phyloP scores from a whole-genome alignment of 2,797 vertebrate species.

The Bucorvus abyssinicus region DNA sequence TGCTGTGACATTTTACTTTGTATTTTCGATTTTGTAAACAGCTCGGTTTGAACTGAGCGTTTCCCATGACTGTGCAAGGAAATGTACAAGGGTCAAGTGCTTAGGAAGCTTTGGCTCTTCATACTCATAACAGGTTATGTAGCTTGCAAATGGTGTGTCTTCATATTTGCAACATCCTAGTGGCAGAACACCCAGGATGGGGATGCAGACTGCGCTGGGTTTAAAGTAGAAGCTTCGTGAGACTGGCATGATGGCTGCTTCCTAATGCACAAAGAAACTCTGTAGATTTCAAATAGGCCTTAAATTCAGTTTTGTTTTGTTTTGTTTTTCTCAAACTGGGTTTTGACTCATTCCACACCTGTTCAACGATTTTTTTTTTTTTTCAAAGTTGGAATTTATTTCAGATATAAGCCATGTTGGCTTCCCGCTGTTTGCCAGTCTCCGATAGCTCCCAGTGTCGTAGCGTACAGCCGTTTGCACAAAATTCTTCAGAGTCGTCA shows the following conservation, averaged over 20 bases:
- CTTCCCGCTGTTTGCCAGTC: neutral
- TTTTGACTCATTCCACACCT: neutral
- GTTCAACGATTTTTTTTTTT: neutral
- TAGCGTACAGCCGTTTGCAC: neutral
- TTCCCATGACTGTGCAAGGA: slow-evolving; percentile 16
- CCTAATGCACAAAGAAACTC: neutral
- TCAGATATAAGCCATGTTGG: neutral
- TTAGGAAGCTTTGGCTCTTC: neutral
- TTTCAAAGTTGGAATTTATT: neutral
- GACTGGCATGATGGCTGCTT: neutral
- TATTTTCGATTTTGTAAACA: slow-evolving; percentile 6
- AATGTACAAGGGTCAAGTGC: neutral
- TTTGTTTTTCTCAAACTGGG: neutral
- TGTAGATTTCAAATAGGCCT: neutral
- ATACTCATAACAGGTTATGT: fast-evolving
- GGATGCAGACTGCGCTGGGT: neutral
- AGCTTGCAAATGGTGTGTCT: neutral
- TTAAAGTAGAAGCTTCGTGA: neutral
- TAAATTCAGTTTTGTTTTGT: neutral
- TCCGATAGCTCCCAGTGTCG: fast-evolving
- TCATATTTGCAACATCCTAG: neutral
- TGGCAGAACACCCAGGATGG: neutral
- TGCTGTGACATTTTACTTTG: neutral
- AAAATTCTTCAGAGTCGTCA: neutral
- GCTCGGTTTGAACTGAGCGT: neutral